Base-by-base conservation (phyloP, 1,140 invertebrate species). In the Conus ventricosus region DNA sequence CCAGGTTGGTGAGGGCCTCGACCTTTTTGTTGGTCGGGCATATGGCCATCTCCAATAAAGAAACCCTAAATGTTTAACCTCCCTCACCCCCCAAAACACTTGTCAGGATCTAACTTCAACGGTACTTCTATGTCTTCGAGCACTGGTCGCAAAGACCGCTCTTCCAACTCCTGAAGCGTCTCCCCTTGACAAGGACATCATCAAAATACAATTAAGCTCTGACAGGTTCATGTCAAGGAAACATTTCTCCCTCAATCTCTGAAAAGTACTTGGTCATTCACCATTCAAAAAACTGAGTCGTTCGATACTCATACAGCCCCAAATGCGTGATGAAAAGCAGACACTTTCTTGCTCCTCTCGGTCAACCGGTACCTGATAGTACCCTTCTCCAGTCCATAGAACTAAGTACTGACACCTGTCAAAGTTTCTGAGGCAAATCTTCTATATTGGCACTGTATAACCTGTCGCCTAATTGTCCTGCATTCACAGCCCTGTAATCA, bases 201-300 rank as follows among this genome's bases (percentile, higher is more conserved):
- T 57, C 55, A 6, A 57, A 57, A 57, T 7, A 85, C 5, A 11
- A 60, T 60, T 10, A 15, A 57, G 39, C 7, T 85, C 17, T 13
- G 20, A 57, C 15, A 60, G n/a, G 53, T 60, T 57, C 84, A 57
- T 85, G 53, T 86, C 85, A 13, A 6, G 7, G 20, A 86, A 13
- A 17, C 57, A 67, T 7, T 6, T 20, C 25, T 87, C 85, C 85
- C 75, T 86, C 67, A 87, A 25, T 0, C 85, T 25, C 53, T 87
- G 63, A 53, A 87, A 87, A 5, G 63, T 76, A 0, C 51, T 53
- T 51, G 85, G 67, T 10, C 75, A 55, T 76, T 87, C 27, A 87
- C 85, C 60, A 87, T 23, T 5, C 85, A 63, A 39, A 76, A 54
- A 39, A n/a, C 63, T 20, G n/a, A 87, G 39, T 55, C 85, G 71